Percentiles rank a stretch among this genome's conserved stretches.
phyloP scores from a whole-genome alignment of 1,140 invertebrate genomes.

The Agraylea sexmaculata region DNA sequence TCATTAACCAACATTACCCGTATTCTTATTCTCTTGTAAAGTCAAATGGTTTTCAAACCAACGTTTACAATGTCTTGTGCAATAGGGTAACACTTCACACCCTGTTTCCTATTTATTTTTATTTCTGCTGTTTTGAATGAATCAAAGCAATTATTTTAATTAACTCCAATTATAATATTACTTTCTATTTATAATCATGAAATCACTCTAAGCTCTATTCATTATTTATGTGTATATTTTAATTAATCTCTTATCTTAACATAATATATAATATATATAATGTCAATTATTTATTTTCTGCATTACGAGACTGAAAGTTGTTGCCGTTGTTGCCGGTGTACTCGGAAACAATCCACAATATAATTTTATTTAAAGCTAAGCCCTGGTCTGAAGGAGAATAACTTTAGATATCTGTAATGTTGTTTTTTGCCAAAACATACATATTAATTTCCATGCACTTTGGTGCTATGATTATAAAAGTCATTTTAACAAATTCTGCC shows the following conservation, averaged over 20 bases:
- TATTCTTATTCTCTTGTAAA: constrained; percentile 1
- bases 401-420: too few relatives aligned
- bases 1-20: background rate
- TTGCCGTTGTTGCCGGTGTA: too few relatives aligned
- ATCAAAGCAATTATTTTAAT: constrained; percentile 19
- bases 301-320: too few relatives aligned
- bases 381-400: too few relatives aligned
- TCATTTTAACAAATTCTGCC: too few relatives aligned
- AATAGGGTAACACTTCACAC: constrained; percentile 20
- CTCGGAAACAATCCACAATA: too few relatives aligned
- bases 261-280: constrained; percentile 7
- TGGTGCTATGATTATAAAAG: too few relatives aligned
- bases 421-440: too few relatives aligned
- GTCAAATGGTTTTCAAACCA: constrained; percentile 4
- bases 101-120: constrained; percentile 20
- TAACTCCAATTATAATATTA: constrained; percentile 15
- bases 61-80: constrained; percentile 15
- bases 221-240: constrained; percentile 16
- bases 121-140: constrained; percentile 19
- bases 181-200: constrained; percentile 16
- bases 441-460: too few relatives aligned
- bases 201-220: constrained; percentile 21
- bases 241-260: constrained; percentile 9
- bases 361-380: too few relatives aligned
- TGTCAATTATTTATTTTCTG: too few relatives aligned